Percentiles rank a stretch among this genome's conserved stretches.
Evolutionary conservation across 2,113 vertebrate genomes (phyloP).

Genomic region (Benitochromis conjunctus): DNA sequence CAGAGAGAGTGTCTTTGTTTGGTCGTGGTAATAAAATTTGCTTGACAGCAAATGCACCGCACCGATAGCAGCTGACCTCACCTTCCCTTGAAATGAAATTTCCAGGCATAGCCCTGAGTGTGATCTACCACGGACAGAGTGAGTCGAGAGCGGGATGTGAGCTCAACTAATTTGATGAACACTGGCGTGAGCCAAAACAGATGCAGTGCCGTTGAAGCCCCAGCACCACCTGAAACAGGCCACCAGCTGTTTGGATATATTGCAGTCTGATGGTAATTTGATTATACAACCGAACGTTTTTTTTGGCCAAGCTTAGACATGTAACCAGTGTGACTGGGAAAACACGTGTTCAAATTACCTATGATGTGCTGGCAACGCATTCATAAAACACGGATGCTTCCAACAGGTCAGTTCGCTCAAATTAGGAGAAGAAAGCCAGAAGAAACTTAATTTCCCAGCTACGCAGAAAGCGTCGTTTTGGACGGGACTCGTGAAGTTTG

Average conservation of each 20-base stretch:
- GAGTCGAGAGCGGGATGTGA: neutral
- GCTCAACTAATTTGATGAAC: conserved; percentile 20
- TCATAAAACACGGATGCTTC: neutral
- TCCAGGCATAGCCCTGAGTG: neutral
- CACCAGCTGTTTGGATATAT: conserved; percentile 11
- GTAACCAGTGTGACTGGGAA: neutral
- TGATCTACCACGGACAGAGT: neutral
- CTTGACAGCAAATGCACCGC: neutral
- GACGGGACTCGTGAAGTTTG: neutral
- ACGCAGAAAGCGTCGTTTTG: neutral
- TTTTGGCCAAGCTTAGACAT: neutral
- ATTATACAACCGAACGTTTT: neutral
- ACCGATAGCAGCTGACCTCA: neutral
- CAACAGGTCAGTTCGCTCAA: neutral
- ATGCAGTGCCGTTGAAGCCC: neutral
- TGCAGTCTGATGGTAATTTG: neutral
- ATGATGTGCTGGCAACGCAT: neutral
- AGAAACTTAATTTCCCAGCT: neutral
- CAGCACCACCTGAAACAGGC: neutral
- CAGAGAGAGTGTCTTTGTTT: neutral
- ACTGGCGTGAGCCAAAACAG: neutral
- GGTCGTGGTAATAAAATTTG: neutral
- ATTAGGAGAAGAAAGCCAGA: neutral
- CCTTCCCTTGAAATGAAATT: neutral
- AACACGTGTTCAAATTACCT: neutral